Conservation (phyloP, 2,888 invertebrate genomes). For the Dryomyza anilis region DNA sequence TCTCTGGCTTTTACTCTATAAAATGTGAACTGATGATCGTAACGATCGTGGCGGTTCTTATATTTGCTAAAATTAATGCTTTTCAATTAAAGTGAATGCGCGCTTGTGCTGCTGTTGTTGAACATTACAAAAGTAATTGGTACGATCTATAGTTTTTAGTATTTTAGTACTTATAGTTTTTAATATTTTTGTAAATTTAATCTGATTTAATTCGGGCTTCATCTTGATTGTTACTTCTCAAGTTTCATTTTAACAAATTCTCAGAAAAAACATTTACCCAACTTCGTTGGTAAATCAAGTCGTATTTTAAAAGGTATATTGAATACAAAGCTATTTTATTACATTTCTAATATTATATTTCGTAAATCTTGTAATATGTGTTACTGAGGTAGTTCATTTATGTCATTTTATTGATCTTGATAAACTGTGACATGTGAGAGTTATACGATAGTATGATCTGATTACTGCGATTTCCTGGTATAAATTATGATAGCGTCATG, state of each 20-base stretch:
- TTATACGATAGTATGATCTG: too few species aligned
- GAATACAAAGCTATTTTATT: too few species aligned
- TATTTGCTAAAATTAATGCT: constrained; percentile 1
- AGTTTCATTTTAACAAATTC: neutral
- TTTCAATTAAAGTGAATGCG: neutral
- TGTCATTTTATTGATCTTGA: too few species aligned
- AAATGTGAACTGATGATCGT: neutral
- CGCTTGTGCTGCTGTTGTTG: neutral
- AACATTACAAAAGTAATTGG: neutral
- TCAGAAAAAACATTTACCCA: too few species aligned
- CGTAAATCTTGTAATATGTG: too few species aligned
- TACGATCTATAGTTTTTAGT: neutral
- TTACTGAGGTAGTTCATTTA: too few species aligned
- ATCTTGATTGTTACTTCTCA: neutral
- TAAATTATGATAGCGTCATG: too few species aligned
- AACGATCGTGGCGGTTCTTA: neutral
- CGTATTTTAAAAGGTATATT: too few species aligned
- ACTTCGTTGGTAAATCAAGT: too few species aligned
- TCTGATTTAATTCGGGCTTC: neutral
- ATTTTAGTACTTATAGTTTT: neutral
- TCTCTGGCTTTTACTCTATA: neutral
- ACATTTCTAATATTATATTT: too few species aligned
- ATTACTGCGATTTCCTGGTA: too few species aligned
- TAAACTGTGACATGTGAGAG: too few species aligned
- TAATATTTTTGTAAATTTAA: neutral